Base-by-base conservation (phyloP, 2,888 invertebrate genomes). In the Cryptus armator region DNA sequence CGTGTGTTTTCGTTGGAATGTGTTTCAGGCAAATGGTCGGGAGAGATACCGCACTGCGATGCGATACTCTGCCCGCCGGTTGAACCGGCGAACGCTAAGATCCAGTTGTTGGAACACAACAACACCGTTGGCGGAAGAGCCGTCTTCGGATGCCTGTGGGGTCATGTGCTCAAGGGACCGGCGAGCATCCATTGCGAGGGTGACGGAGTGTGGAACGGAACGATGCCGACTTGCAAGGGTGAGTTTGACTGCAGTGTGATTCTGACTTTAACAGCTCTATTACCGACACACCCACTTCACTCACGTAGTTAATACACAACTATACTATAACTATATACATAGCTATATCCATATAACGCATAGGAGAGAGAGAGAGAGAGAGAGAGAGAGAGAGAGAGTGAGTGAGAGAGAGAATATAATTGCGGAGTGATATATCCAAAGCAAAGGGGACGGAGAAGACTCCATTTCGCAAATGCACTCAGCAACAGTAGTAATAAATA, bases 131-230 rank as follows among this genome's bases (percentile, higher is more conserved):
- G 97, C 75, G 97, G 97, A 7, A 95, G 96, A 74, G 97, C 97
- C 14, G 95, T 97, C 88, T 98, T 98, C 94, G 96, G 96, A 87
- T 98, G 98, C 92, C 96, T 97, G 86, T 97, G 97, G 96, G 98
- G 98, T 79, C 97, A 97, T 93, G 95, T 96, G 85, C 95, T 98
- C 74, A 95, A 95, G 74, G 98, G 98, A 12, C 95, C 96, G 66
- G 97, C 97, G 7, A 97, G 96, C 48, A 95, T 98, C 84, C 97
- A 97, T 93, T 98, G 98, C 94, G 96, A 97, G 92, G 95, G 96
- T 74, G 96, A 96, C 92, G 97, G 97, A 80, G 95, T 95, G 85
- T 98, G 98, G 98, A 97, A 97, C 80, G 97, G 97, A 56, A 95
- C 96, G 59, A 95, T 96, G 87, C 98, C 98, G 24, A 95, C 95